Conservation (phyloP, 2,888 invertebrate genomes). For the Proisotoma minuta region DNA sequence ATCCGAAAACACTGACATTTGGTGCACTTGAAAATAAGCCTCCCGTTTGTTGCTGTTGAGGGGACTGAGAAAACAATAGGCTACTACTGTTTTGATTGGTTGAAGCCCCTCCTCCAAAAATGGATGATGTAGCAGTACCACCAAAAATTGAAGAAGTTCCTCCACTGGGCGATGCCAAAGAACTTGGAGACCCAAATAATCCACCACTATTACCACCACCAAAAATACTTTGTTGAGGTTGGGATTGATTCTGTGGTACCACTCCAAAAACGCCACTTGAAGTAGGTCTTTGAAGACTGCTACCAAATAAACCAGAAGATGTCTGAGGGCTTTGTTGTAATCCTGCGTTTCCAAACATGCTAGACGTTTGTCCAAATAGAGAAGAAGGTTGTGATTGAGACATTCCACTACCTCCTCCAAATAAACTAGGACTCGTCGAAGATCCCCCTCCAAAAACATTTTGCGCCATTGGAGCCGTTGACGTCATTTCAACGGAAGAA, state of each 20-base stretch:
- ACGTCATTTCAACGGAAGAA: background rate
- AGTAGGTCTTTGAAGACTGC: background rate
- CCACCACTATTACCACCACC: conserved; percentile 15
- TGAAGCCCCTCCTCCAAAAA: background rate
- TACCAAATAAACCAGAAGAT: conserved; percentile 5
- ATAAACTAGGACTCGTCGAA: background rate
- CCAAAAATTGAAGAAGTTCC: background rate
- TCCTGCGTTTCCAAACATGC: background rate
- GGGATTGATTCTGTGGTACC: background rate
- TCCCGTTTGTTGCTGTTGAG: background rate
- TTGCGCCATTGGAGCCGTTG: background rate
- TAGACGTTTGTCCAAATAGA: background rate
- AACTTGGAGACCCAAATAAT: background rate
- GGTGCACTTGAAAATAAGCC: background rate
- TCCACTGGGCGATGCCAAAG: background rate
- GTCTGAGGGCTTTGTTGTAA: too few species aligned
- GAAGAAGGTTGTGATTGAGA: background rate
- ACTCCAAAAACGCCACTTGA: background rate
- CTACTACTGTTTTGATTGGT: background rate
- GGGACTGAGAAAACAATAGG: background rate
- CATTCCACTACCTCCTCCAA: background rate
- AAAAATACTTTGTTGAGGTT: conserved; percentile 13
- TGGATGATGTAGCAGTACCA: background rate
- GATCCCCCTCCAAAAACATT: conserved; percentile 15
- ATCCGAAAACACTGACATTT: background rate